phyloP scores from a whole-genome alignment of 2,113 vertebrate species.

The Cichladusa arquata region DNA sequence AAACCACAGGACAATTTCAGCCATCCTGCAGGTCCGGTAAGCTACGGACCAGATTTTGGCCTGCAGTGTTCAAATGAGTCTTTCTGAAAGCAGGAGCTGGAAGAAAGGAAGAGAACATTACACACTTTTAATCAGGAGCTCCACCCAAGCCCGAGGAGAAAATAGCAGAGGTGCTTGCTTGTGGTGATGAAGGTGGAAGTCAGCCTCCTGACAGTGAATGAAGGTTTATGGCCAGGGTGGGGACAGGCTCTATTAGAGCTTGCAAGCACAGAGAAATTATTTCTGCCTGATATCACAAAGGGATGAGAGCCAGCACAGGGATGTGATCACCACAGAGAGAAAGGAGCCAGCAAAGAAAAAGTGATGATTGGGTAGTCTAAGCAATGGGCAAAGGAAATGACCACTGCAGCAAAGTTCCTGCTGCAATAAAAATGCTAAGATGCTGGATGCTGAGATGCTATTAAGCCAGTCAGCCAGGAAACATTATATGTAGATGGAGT shows the following conservation, averaged over 20 bases:
- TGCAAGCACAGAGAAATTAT: conserved; percentile 14
- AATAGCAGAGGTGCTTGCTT: conserved; percentile 21
- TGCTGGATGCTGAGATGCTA: background rate
- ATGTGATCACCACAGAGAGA: background rate
- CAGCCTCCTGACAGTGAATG: background rate
- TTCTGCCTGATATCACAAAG: conserved; percentile 23
- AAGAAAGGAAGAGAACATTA: background rate
- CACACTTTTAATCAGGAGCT: conserved; percentile 2
- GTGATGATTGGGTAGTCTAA: background rate
- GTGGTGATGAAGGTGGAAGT: conserved; percentile 16
- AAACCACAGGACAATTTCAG: background rate
- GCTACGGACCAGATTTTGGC: background rate
- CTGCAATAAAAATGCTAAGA: background rate
- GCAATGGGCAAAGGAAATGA: background rate
- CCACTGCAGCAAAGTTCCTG: background rate
- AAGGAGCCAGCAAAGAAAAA: background rate
- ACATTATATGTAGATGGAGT: background rate
- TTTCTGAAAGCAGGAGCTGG: background rate
- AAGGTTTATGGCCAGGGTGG: conserved; percentile 33
- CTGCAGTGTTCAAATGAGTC: background rate
- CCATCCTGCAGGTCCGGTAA: background rate
- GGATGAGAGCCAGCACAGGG: background rate
- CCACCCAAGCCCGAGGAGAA: conserved; percentile 53
- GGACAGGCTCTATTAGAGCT: background rate
- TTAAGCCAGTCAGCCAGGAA: background rate